Conservation (phyloP, 35 echinoderm and acorn worm genomes). For the Eucidaris tribuloides region DNA sequence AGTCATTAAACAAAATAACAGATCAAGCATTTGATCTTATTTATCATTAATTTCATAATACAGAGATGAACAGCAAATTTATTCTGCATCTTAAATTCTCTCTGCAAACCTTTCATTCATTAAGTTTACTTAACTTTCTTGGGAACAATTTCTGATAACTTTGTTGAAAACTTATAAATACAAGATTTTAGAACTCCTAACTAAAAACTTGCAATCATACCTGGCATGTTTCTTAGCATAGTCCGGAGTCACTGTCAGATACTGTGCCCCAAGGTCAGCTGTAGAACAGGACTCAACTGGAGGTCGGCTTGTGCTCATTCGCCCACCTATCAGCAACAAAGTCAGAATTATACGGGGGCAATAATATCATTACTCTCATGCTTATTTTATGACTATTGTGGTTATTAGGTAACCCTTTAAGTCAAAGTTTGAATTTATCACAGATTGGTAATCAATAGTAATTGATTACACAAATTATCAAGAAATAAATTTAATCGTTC, state of each 20-base stretch:
- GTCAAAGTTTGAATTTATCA: neutral
- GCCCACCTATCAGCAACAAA: constrained; percentile 61
- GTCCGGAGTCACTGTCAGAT: constrained; percentile 57
- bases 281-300: constrained; percentile 34
- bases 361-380: neutral
- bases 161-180: no score
- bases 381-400: neutral
- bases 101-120: no score
- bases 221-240: constrained; percentile 64
- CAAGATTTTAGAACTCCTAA: no score
- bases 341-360: neutral
- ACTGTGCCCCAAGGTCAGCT: constrained; percentile 85
- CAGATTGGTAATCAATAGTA: neutral
- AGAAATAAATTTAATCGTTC: neutral
- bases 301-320: constrained; percentile 82
- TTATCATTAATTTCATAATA: no score
- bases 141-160: no score
- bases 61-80: no score
- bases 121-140: no score
- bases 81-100: no score
- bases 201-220: no score
- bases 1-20: no score
- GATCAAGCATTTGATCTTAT: no score
- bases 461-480: neutral
- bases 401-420: neutral